Percentiles rank a stretch among this genome's conserved stretches.
These are phyloP conservation scores for Tenebrosternarchus preto DNA, from an alignment of 2,113 vertebrate species.

Conservation along the genomic window DNA sequence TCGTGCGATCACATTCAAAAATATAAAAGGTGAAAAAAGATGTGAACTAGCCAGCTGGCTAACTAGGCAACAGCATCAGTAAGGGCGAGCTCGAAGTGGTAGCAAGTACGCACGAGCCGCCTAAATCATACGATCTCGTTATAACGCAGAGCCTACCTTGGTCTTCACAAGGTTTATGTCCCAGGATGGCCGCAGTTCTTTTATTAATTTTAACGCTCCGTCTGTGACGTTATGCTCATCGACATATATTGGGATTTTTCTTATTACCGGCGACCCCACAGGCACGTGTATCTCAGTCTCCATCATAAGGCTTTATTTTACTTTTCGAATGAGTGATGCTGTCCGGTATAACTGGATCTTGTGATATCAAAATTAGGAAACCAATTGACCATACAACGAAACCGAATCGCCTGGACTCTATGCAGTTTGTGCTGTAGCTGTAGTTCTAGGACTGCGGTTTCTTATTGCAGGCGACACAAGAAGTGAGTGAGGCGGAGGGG, in stretches of 20 bases:
- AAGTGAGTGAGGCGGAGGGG: not conserved
- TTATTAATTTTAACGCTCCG: conserved; percentile 86
- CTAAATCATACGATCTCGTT: not conserved
- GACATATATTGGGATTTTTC: conserved; percentile 82
- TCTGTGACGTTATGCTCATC: conserved; percentile 85
- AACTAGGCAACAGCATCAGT: too few species aligned
- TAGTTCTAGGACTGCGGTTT: too few species aligned
- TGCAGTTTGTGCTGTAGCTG: not conserved
- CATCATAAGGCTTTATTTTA: conserved; percentile 60
- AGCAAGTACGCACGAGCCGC: not conserved
- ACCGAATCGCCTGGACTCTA: not conserved
- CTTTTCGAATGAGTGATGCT: conserved; percentile 46
- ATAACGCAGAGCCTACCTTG: conserved; percentile 77
- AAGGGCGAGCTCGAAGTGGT: not conserved
- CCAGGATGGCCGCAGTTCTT: conserved; percentile 87
- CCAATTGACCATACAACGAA: not conserved
- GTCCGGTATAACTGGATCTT: conserved; percentile 35
- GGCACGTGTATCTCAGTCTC: conserved; percentile 79
- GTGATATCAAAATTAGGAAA: conserved; percentile 24
- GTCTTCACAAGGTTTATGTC: conserved; percentile 78
- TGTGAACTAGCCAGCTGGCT: too few species aligned
- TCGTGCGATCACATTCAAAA: too few species aligned
- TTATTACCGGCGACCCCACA: conserved; percentile 75
- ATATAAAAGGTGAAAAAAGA: too few species aligned
- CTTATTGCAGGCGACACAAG: too few species aligned